A percentile compares a stretch with the other conserved stretches of the same genome.
Evolutionary conservation across 2,888 invertebrate species (phyloP).

Genomic region (Drosophila nr. fundita): DNA sequence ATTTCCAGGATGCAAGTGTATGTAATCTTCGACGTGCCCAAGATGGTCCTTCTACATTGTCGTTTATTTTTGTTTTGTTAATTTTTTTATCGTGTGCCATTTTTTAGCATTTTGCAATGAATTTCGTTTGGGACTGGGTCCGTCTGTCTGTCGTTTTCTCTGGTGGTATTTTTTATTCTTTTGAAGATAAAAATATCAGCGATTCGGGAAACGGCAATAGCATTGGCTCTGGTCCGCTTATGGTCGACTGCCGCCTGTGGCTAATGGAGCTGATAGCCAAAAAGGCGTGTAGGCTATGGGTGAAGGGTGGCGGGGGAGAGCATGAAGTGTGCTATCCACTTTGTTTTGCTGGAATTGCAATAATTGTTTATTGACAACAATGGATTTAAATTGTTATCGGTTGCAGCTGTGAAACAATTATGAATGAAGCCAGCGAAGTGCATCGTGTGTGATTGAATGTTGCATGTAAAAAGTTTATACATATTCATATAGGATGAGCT

Average conservation of each 20-base stretch:
- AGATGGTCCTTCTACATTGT: background rate
- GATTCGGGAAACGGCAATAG: constrained; percentile 47
- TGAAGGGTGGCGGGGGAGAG: background rate
- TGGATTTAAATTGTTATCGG: constrained; percentile 78
- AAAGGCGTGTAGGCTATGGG: background rate
- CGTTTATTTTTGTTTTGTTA: constrained; percentile 6
- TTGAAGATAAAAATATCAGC: constrained; percentile 78
- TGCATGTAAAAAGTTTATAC: background rate
- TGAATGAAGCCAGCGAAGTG: constrained; percentile 41
- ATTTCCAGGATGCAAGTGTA: background rate
- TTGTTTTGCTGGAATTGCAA: constrained; percentile 65
- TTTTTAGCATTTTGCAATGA: constrained; percentile 74
- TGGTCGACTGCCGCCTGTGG: constrained; percentile 55
- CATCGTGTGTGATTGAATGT: constrained; percentile 47
- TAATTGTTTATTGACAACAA: constrained; percentile 78
- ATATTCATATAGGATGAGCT: background rate
- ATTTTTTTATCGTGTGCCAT: constrained; percentile 40
- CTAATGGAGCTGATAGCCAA: constrained; percentile 62
- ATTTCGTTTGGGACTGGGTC: constrained; percentile 49
- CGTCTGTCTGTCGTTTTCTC: constrained; percentile 37
- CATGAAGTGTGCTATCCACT: constrained; percentile 11
- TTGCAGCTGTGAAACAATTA: constrained; percentile 71
- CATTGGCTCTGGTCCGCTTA: constrained; percentile 43
- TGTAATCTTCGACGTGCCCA: background rate
- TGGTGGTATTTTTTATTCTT: constrained; percentile 73